Evolutionary conservation across 2,888 invertebrate genomes (phyloP), one percentile per base, ranked within the genome.

Genomic region (Horisme vitalbata): DNA sequence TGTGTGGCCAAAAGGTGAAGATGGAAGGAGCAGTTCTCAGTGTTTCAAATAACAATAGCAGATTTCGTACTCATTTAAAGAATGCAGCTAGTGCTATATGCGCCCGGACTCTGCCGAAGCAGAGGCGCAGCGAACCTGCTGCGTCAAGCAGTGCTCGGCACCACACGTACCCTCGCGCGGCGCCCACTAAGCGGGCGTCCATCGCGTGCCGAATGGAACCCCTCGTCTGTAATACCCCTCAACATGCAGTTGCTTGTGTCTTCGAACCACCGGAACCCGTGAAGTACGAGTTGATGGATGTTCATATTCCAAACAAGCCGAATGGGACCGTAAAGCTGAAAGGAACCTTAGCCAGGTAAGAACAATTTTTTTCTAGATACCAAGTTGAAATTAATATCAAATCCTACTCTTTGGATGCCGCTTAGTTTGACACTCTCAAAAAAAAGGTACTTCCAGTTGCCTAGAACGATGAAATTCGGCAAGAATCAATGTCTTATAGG

Each of bases 21-120:
- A 91, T 91, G 91, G 91, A 91, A 71, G 86, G 90, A 72, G 90
- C 90, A 61, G 79, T 88, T 54, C 66, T 91, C 64, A 86, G 90
- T 75, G 83, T 89, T 65, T 80, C 87, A 45, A 85, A 79, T 61
- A 86, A 80, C 59, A 87, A 72, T 54, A 73, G 75, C 63, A 81
- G 85, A 75, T 85, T 89, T 61, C 71, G 84, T 48, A 76, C 79
- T 33, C 88, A 86, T 63, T 61, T 88, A 61, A 88, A 89, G 70
- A 88, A 86, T 81, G 88, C 87, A 41, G 87, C 88, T 1, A 86
- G 81, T 62, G 85, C 86, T 15, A 61, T 89, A 46, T 89, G 88
- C 62, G 84, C 83, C 41, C 83, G 83, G 65, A 88, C 87, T 33
- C 64, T 88, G 74, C 83, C 87, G 52, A 86, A 90, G 75, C 81